Conservation (phyloP, 2,113 vertebrate genomes). For the Seriola dumerili region DNA sequence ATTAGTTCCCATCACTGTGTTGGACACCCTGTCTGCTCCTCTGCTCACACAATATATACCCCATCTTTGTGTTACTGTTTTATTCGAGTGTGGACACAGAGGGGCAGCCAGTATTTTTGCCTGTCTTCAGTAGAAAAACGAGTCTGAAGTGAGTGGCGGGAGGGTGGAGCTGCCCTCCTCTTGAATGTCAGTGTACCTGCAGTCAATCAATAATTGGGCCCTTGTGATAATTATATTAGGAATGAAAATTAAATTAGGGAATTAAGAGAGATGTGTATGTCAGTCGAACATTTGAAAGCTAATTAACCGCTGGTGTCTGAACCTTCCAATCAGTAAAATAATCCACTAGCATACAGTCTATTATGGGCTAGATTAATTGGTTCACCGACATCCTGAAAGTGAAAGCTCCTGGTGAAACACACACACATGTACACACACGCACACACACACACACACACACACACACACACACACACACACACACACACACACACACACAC, state of each 20-base stretch:
- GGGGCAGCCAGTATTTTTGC: conserved; percentile 37
- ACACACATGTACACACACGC: neutral
- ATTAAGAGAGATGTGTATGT: conserved; percentile 63
- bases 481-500: neutral
- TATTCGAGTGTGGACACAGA: conserved; percentile 30
- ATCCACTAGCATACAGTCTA: conserved; percentile 73
- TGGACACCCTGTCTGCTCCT: conserved; percentile 24
- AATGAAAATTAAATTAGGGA: conserved; percentile 77
- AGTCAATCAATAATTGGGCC: conserved; percentile 70
- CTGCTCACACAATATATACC: conserved; percentile 52
- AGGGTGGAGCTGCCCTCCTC: conserved; percentile 1
- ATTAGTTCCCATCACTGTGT: conserved; percentile 72
- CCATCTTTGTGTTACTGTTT: conserved; percentile 44
- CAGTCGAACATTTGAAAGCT: conserved; percentile 69
- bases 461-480: conserved; percentile 22
- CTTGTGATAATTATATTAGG: conserved; percentile 69
- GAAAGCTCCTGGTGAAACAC: conserved; percentile 52
- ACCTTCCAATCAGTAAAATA: conserved; percentile 77
- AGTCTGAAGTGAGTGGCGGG: conserved; percentile 16
- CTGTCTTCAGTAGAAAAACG: conserved; percentile 22
- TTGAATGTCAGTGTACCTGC: conserved; percentile 46
- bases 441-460: conserved; percentile 11
- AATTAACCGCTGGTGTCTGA: conserved; percentile 75
- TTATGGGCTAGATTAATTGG: conserved; percentile 80
- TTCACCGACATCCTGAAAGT: conserved; percentile 62